Evolutionary conservation across 2,888 invertebrate genomes (phyloP).

Genomic region (Zygaena filipendulae): DNA sequence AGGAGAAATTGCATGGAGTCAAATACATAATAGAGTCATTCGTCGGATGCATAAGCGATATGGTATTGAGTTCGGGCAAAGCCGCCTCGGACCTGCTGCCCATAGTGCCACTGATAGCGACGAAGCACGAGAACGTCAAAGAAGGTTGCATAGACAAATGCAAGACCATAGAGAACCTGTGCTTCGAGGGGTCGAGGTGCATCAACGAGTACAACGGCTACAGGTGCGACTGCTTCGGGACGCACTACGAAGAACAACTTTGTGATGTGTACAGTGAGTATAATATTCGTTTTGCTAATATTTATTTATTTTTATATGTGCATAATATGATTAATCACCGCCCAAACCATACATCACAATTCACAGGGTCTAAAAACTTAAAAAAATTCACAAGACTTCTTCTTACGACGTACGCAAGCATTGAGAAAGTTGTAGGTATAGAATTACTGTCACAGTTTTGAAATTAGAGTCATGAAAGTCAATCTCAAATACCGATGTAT

Average conservation of each 20-base stretch:
- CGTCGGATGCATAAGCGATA: constrained; percentile 90
- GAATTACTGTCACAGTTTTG: too few relatives aligned
- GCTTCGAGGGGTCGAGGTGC: constrained; percentile 88
- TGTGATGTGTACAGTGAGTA: constrained; percentile 92
- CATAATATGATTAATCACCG: too few relatives aligned
- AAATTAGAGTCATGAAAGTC: too few relatives aligned
- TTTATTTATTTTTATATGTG: too few relatives aligned
- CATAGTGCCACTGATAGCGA: constrained; percentile 85
- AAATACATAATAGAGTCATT: constrained; percentile 94
- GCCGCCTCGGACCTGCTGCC: constrained; percentile 85
- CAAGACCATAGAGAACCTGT: constrained; percentile 82
- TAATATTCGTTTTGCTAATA: too few relatives aligned
- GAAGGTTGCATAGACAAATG: constrained; percentile 91
- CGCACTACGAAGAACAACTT: constrained; percentile 89
- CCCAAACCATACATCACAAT: constrained; percentile 4
- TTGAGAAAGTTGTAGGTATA: too few relatives aligned
- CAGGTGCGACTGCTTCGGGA: constrained; percentile 94
- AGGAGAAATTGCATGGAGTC: constrained; percentile 88
- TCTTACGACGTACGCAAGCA: too few relatives aligned
- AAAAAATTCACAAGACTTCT: too few relatives aligned
- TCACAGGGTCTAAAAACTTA: constrained; percentile 2
- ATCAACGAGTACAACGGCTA: constrained; percentile 92
- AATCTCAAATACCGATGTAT: too few relatives aligned
- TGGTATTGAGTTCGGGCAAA: constrained; percentile 86
- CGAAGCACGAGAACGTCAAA: constrained; percentile 89